Base-by-base conservation (phyloP, 1,140 invertebrate genomes). In the Drosophila eugracilis region DNA sequence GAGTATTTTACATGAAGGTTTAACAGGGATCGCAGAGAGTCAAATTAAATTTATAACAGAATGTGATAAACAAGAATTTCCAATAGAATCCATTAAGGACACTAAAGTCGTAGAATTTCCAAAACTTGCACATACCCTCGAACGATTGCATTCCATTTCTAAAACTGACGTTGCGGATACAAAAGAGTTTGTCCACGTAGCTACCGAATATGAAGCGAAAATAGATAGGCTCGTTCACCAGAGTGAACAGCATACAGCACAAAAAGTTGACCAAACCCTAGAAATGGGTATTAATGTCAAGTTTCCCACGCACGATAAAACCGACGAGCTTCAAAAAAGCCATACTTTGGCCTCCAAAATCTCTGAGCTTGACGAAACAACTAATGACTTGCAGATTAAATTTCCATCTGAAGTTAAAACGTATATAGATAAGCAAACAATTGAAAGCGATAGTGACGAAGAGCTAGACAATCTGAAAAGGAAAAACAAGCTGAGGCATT, bases 121-220 rank as follows among this genome's bases (percentile, higher is more conserved):
- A 3, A 86, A 74, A 53, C 44, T 67, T 21, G 32, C 49, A n/a
- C 73, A 81, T 19, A 75, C 81, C 28, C 37, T 70, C 22, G 79
- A 89, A 55, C 74, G 53, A 58, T 70, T 89, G 14, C 85, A 89
- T 62, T 75, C 75, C 58, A 89, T 84, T 69, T 86, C 65, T 1
- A 88, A 88, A 72, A 44, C 60, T 21, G 70, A 78, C 37, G 62
- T 86, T 47, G 28, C 60, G 50, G 75, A 90, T 24, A 67, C 78
- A 21, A 75, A 52, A 62, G 74, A 89, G 42, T 45, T 70, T 65
- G 72, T 60, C 19, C 63, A 63, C 9, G 50, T 59, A 42, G 44
- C 75, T 24, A 52, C 17, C 42, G 50, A 77, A 24, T 45, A 69
- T 21, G 52, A 90, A 54, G 41, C 47, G 7, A 75, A 67, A 48